A percentile compares a stretch with the other conserved stretches of the same genome.
These are phyloP conservation scores for Spodoptera litura DNA, from an alignment of 1,140 invertebrate genomes.

Conservation along the genomic window DNA sequence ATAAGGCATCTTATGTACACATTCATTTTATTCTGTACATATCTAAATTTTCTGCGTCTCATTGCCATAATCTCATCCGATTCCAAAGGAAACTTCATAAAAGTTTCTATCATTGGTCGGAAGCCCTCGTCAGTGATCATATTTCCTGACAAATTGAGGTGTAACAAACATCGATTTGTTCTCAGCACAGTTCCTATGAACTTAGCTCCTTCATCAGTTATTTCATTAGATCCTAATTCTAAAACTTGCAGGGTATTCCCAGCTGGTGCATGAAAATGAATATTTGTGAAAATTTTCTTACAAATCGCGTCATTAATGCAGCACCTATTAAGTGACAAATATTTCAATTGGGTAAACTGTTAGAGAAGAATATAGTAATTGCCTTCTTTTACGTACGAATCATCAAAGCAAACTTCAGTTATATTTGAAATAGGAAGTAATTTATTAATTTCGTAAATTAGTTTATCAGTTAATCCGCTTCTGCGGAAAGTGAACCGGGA, in stretches of 20 bases:
- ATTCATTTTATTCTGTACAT: conserved; percentile 46
- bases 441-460: conserved; percentile 60
- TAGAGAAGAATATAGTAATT: conserved; percentile 64
- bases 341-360: conserved; percentile 52
- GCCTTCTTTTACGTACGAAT: conserved; percentile 54
- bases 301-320: conserved; percentile 57
- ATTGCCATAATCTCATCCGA: conserved; percentile 47
- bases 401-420: conserved; percentile 63
- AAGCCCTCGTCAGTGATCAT: conserved; percentile 61
- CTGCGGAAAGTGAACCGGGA: conserved; percentile 55
- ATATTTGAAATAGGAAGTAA: conserved; percentile 64
- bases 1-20: conserved; percentile 51
- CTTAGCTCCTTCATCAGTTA: conserved; percentile 59
- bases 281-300: conserved; percentile 50
- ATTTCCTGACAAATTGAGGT: conserved; percentile 66
- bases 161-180: conserved; percentile 56
- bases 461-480: conserved; percentile 34
- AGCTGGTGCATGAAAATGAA: conserved; percentile 50
- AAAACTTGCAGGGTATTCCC: conserved; percentile 53
- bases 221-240: conserved; percentile 60
- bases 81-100: conserved; percentile 55
- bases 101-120: conserved; percentile 49
- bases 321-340: conserved; percentile 62
- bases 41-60: conserved; percentile 42
- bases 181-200: conserved; percentile 56